Base-by-base conservation (phyloP, 2,797 vertebrate species). In the Enteromius anoplus region DNA sequence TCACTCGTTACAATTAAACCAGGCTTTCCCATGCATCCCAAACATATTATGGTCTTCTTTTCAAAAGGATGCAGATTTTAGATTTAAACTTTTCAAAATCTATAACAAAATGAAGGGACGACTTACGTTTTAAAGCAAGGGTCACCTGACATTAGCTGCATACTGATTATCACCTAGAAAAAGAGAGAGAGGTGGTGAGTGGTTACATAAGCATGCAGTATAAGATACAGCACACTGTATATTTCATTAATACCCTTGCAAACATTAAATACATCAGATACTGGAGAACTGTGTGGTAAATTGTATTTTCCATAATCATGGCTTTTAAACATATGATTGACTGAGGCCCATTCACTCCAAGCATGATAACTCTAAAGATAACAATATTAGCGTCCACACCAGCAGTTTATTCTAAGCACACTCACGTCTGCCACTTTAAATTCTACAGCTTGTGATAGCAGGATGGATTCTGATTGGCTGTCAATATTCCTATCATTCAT, bases 121-220 rank as follows among this genome's bases (percentile, higher is more conserved):
- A 76, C 97, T 96, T 94, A 99, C 98, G 89, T 97, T 96, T 99
- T 99, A 91, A 99, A 99, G 93, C 98, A 99, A 0, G 98, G 97
- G 90, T 99, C 98, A 88, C 97, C 97, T n/a, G 96, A 98, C 96
- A 98, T 97, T 1, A 99, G 95, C 78, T 98, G 97, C 93, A 97
- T 98, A 47, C 94, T 95, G 89, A 99, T 99, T 87, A 97, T 93
- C 87, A 99, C 96, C 98, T 99, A 58, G 45, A 71, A 72, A 70
- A 69, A 88, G 14, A 75, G n/a, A 89, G 14, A 86, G 86, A 86
- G 82, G 80, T 85, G 3, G 72, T 49, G 21, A 83, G 17, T 11
- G 45, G 10, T 80, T 60, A 53, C 17, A 71, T 58, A 58, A 11
- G 11, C n/a, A 23, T 7, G 32, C 3, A 29, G 14, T 73, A 14